Base-by-base conservation (phyloP, 1,140 invertebrate genomes). In the Aphelenchoides fujianensis region DNA sequence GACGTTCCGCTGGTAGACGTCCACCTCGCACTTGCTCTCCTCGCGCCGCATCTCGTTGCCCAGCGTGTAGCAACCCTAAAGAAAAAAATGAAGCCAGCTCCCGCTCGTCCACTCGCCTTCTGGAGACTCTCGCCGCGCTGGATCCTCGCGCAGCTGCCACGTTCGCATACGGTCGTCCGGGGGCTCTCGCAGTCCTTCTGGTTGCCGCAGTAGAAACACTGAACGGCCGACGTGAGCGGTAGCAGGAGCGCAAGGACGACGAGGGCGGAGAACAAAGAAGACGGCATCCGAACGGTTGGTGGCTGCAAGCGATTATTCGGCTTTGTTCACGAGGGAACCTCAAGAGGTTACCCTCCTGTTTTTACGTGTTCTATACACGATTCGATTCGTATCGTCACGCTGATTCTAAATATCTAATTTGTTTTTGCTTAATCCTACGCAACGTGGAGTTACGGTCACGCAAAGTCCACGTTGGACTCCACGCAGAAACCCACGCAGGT, bases 1-100 rank as follows among this genome's bases (percentile, higher is more conserved):
- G 23, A 59, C 23, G 55, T 59, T 59, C 5, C 55, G 55, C 34
- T 59, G 55, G 55, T 59, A 59, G 55, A 59, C 19, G 55, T 59
- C 55, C 5, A 19, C 19, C 5, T 7, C 5, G 55, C 55, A 59
- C 34, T 59, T 5, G 55, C 19, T 19, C 19, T 59, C 55, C 19
- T 59, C 5, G 7, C 34, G 5, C 27, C 55, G 55, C 55, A 59
- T 7, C 19, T 59, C 55, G 34, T 5, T 59, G 5, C 55, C 55
- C 55, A 59, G 7, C 5, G 23, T 59, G 19, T 59, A 59, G 23
- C 55, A 59, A 5, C 55, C 55, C 55, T 59, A 59, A 59, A 5
- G 34, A 59, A 5, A 23, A 19, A 19, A 59, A 59, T 59, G 23
- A 59, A 59, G 5, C n/a, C n/a, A 59, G 5, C 12, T 19, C 5